phyloP scores from a whole-genome alignment of 1,140 invertebrate species.

The Carcinoscorpius rotundicauda region DNA sequence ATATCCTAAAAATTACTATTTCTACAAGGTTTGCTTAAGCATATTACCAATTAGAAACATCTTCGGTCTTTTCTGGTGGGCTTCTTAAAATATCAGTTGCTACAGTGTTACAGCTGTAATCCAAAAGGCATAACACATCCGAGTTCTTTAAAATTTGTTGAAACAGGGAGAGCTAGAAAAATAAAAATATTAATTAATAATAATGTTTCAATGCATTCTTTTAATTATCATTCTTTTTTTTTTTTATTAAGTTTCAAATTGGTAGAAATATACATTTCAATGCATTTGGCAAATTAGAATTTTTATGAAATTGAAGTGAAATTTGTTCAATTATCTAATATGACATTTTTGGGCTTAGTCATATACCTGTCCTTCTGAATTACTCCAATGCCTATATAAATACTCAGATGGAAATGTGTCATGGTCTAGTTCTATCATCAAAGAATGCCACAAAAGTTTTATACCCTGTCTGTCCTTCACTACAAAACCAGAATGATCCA shows the following conservation, averaged over 20 bases:
- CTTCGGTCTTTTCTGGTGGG: constrained; percentile 80
- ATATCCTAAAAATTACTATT: too few species aligned
- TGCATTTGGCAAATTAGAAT: too few species aligned
- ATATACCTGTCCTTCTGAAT: constrained; percentile 62
- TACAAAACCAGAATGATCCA: constrained; percentile 81
- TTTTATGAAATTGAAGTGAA: too few species aligned
- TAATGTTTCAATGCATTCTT: too few species aligned
- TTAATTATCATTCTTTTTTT: too few species aligned
- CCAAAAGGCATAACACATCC: constrained; percentile 88
- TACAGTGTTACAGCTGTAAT: constrained; percentile 73
- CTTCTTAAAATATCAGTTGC: constrained; percentile 80
- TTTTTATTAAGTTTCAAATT: too few species aligned
- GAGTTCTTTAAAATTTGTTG: constrained; percentile 66
- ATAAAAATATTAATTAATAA: too few species aligned
- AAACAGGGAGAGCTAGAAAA: constrained; percentile 47
- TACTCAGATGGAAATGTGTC: constrained; percentile 78
- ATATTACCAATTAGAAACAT: constrained; percentile 58
- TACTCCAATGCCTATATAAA: constrained; percentile 81
- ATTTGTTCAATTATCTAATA: too few species aligned
- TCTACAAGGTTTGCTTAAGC: too few species aligned
- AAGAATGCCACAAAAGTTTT: constrained; percentile 60
- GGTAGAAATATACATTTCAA: too few species aligned
- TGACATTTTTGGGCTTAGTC: too few species aligned
- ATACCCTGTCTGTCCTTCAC: constrained; percentile 78
- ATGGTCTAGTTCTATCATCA: constrained; percentile 56